Conservation (phyloP, 2,797 vertebrate genomes). For the Mastacembelus armatus region DNA sequence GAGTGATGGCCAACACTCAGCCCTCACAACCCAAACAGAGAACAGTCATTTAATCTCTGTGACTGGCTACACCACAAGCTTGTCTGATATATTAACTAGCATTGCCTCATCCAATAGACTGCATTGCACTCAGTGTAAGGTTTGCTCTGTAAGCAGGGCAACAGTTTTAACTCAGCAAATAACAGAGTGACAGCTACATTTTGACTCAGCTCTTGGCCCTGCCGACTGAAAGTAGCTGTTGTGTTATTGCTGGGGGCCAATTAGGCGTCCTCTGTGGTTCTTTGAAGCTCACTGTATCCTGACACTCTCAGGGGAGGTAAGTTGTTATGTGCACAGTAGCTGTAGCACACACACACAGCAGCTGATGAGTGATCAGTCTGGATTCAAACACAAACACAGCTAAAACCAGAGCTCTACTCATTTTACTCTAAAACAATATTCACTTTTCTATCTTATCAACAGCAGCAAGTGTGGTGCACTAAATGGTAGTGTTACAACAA, state of each 20-base stretch:
- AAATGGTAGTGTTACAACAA: constrained; percentile 13
- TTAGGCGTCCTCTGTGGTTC: constrained; percentile 34
- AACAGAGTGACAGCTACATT: constrained; percentile 38
- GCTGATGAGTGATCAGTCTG: constrained; percentile 67
- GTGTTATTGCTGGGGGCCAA: constrained; percentile 57
- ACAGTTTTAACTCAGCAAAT: constrained; percentile 34
- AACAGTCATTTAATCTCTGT: constrained; percentile 74
- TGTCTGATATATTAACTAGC: constrained; percentile 69
- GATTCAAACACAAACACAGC: constrained; percentile 60
- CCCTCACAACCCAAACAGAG: constrained; percentile 70
- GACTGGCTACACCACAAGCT: constrained; percentile 64
- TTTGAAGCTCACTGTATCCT: constrained; percentile 61
- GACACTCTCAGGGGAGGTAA: constrained; percentile 61
- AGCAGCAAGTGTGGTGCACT: constrained; percentile 4
- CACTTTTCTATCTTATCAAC: constrained; percentile 45
- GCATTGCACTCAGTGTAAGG: constrained; percentile 34
- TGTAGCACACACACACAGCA: constrained; percentile 35
- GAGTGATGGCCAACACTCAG: constrained; percentile 69
- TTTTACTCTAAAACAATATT: constrained; percentile 58
- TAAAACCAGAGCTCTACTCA: constrained; percentile 34
- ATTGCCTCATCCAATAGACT: constrained; percentile 63
- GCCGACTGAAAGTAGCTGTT: constrained; percentile 45
- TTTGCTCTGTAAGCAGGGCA: constrained; percentile 18
- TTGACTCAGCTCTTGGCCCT: constrained; percentile 13
- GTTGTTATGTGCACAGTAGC: constrained; percentile 63